Conservation (phyloP, 2,888 invertebrate genomes). For the Drosophila meridionalis region DNA sequence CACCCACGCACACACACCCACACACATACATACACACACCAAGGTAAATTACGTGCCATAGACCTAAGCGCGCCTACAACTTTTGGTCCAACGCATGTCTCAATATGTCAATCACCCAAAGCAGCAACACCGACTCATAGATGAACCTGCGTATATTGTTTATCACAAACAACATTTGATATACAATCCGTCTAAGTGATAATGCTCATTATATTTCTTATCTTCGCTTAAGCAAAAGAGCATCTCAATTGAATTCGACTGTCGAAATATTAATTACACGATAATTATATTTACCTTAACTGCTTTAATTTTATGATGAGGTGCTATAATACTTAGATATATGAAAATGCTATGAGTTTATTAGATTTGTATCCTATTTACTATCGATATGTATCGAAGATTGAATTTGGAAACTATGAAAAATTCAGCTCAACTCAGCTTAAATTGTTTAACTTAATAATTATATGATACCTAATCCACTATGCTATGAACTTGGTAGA, state of each 20-base stretch:
- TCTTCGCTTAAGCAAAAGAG: not conserved
- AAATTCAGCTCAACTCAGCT: no score
- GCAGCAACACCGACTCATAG: constrained; percentile 8
- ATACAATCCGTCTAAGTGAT: constrained; percentile 58
- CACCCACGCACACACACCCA: not conserved
- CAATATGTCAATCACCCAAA: constrained; percentile 42
- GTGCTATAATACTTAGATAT: no score
- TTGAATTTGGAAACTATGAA: not conserved
- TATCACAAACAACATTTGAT: constrained; percentile 65
- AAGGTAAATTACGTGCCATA: constrained; percentile 3
- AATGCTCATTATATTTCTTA: constrained; percentile 26
- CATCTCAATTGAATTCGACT: constrained; percentile 12
- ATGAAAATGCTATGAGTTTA: not conserved
- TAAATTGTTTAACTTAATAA: no score
- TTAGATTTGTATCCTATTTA: not conserved
- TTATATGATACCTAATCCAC: no score
- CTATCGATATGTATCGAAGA: not conserved
- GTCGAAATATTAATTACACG: constrained; percentile 66
- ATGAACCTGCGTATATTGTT: constrained; percentile 35
- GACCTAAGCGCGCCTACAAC: constrained; percentile 28
- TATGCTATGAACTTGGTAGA: no score
- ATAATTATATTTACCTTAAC: constrained; percentile 56
- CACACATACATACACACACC: not conserved
- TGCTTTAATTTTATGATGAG: not conserved
- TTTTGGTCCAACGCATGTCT: constrained; percentile 24